Conservation (phyloP, 1,140 invertebrate species). For the Bombyx mandarina region DNA sequence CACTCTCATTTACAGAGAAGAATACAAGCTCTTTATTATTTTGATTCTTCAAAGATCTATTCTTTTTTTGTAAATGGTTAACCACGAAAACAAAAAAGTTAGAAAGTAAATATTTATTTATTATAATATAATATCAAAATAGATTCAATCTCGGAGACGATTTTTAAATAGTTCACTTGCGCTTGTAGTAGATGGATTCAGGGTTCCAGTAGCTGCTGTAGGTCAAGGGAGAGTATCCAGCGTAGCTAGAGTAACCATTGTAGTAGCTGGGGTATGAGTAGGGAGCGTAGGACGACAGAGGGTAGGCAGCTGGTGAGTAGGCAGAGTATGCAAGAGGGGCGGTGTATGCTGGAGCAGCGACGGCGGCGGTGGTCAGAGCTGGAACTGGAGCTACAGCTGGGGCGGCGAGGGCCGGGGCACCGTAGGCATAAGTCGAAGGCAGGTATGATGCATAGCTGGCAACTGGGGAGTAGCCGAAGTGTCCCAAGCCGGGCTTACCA, state of each 20-base stretch:
- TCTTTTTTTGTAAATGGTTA: too few species aligned
- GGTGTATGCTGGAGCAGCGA: conserved; percentile 7
- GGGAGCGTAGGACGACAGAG: conserved; percentile 4
- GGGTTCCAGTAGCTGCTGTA: not conserved
- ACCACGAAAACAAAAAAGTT: too few species aligned
- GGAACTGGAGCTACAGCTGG: not conserved
- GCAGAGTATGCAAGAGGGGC: conserved; percentile 9
- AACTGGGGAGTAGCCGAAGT: conserved; percentile 4
- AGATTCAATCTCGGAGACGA: too few species aligned
- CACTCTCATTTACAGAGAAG: too few species aligned
- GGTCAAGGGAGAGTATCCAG: not conserved
- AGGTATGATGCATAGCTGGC: conserved; percentile 5
- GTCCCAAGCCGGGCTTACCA: conserved; percentile 8
- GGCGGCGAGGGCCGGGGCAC: not conserved
- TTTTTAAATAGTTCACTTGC: not conserved
- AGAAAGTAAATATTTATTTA: too few species aligned
- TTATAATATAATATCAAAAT: too few species aligned
- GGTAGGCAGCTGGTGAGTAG: not conserved
- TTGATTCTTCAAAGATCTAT: too few species aligned
- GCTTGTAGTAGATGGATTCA: not conserved
- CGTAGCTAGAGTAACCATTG: not conserved
- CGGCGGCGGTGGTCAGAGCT: not conserved
- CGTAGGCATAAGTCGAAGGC: conserved; percentile 2
- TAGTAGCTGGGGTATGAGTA: conserved; percentile 5
- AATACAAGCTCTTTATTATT: too few species aligned